A percentile compares a stretch with the other conserved stretches of the same genome.
Evolutionary conservation across 37 sponge, comb jelly and placozoan genomes (phyloP).

Genomic region (Dysidea cf. avara): DNA sequence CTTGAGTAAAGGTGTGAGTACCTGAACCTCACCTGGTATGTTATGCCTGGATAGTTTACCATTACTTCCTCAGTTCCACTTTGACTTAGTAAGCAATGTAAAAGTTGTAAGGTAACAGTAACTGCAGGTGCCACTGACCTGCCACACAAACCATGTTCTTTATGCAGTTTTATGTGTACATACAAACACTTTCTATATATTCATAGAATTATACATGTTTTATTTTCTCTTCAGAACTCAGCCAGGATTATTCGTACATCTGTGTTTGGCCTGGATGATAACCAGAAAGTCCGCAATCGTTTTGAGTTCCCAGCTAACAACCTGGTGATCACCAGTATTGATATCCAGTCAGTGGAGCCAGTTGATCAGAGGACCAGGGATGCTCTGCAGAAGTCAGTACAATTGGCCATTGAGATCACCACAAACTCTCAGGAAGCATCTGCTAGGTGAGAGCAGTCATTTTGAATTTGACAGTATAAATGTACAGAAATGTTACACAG

Average conservation of each 20-base stretch:
- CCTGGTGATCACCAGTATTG: constrained; percentile 96
- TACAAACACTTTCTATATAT: too few species aligned
- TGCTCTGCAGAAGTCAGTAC: constrained; percentile 98
- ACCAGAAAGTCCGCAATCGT: constrained; percentile 82
- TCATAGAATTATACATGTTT: neutral
- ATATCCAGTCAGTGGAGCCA: constrained; percentile 99
- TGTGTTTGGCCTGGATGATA: constrained; percentile 96
- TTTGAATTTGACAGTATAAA: too few species aligned
- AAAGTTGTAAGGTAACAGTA: too few species aligned
- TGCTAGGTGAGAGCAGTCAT: constrained; percentile 73
- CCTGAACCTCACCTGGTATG: too few species aligned
- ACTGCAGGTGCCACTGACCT: too few species aligned
- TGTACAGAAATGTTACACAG: neutral
- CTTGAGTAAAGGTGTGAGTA: too few species aligned
- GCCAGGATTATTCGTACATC: constrained; percentile 98
- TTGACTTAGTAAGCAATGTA: too few species aligned
- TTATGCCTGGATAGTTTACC: too few species aligned
- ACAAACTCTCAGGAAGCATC: constrained; percentile 99
- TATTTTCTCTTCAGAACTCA: constrained; percentile 73
- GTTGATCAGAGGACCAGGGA: constrained; percentile 99
- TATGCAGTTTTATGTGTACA: too few species aligned
- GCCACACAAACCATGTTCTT: too few species aligned
- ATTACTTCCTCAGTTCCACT: too few species aligned
- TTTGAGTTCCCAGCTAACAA: constrained; percentile 94
- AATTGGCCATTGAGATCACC: constrained; percentile 98